These are phyloP conservation scores for Heliconius aoede DNA, from an alignment of 2,888 invertebrate species.

Conservation along the genomic window DNA sequence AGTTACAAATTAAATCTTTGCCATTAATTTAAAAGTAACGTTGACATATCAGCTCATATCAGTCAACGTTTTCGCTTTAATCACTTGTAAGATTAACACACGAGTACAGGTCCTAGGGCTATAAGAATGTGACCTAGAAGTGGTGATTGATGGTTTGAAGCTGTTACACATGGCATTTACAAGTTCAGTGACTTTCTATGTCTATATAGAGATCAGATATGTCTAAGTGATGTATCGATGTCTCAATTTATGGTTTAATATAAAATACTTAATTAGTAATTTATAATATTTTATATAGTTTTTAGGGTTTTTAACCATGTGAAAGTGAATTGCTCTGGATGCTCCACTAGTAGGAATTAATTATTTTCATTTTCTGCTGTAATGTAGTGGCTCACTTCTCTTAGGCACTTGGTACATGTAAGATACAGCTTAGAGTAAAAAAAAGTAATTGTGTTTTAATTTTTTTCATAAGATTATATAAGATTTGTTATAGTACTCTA, in stretches of 20 bases:
- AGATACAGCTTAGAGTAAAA: no score
- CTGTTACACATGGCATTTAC: neutral
- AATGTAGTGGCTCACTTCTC: no score
- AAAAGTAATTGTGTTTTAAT: no score
- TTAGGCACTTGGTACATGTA: no score
- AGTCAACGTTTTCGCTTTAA: neutral
- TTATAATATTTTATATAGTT: neutral
- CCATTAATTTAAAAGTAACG: neutral
- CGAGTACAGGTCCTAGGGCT: neutral
- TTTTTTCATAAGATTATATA: no score
- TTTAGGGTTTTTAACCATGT: neutral
- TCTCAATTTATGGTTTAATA: no score
- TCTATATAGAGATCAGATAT: no score
- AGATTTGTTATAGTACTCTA: no score
- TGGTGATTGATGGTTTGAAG: neutral
- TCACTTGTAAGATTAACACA: neutral
- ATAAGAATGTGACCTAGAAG: neutral
- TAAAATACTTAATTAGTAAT: no score
- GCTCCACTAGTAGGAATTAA: no score
- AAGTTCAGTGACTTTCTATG: conserved; percentile 10
- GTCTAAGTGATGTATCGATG: neutral
- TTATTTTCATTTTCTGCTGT: no score
- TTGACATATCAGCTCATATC: neutral
- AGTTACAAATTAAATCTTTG: neutral
- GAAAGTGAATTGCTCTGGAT: no score